Base-by-base conservation (phyloP, 2,113 vertebrate genomes). In the Telmatochromis sp. region DNA sequence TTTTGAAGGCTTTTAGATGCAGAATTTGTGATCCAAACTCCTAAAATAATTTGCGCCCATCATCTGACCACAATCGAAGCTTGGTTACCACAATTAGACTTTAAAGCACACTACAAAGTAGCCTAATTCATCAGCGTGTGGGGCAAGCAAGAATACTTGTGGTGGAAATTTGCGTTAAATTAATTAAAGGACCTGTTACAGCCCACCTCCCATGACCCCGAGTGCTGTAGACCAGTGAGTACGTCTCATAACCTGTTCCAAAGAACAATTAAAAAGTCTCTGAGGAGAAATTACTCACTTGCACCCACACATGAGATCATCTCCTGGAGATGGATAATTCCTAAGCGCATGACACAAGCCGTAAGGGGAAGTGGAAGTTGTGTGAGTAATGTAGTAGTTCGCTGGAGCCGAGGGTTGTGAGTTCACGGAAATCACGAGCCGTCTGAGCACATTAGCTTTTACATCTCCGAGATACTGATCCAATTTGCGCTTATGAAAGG, bases 281-380 rank as follows among this genome's bases (percentile, higher is more conserved):
- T 89, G 87, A 92, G 86, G 81, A 85, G 86, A 87, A 86, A 92
- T 94, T 89, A 90, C n/a, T 87, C 87, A 82, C 89, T 89, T 54
- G 33, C 87, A 84, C 91, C 93, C 92, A 91, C 90, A 89, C 91
- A 88, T 96, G 94, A 95, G 91, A 92, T 95, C 92, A 96, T 91
- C 78, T 86, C 85, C 88, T 91, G 86, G 88, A 94, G 75, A 86
- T 49, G 8, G 65, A 85, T 92, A 89, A 70, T 58, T 87, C 87
- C 81, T 65, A 57, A 90, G 90, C 85, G 49, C 87, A 88, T 93
- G 87, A 94, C 89, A 87, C 84, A 10, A 37, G 88, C 80, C 9
- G 45, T 88, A 92, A 92, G 94, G 90, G 87, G 90, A 90, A 84
- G 87, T 88, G 93, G 91, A 94, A 95, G 91, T 88, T 80, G 88